Conservation (phyloP, 53 echinoderm and acorn worm genomes). For the Paracentrotus lividus region DNA sequence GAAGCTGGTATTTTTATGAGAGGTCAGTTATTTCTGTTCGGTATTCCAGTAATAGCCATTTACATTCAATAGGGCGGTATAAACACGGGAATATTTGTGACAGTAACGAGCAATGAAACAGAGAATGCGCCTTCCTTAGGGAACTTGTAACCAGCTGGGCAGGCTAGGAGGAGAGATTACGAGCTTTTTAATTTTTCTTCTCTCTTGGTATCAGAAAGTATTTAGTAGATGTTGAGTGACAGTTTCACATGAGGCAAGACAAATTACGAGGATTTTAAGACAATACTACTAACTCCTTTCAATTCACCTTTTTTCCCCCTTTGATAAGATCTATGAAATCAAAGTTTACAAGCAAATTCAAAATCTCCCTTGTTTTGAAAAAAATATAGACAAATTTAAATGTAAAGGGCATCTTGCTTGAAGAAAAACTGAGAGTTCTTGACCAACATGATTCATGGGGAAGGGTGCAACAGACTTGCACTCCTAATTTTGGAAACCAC, state of each 20-base stretch:
- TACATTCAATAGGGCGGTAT: slow-evolving; percentile 26
- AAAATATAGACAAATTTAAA: too few relatives aligned
- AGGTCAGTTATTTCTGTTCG: slow-evolving; percentile 49
- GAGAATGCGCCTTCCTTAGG: neutral
- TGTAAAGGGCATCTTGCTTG: too few relatives aligned
- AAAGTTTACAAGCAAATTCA: neutral
- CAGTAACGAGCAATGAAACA: slow-evolving; percentile 43
- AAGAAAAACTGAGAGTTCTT: too few relatives aligned
- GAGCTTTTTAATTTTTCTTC: slow-evolving; percentile 33
- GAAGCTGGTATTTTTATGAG: slow-evolving; percentile 52
- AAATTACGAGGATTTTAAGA: neutral
- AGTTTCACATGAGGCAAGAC: slow-evolving; percentile 16
- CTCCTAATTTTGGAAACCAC: too few relatives aligned
- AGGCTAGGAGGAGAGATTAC: slow-evolving; percentile 13
- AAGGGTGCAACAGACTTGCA: too few relatives aligned
- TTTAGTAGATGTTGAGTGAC: slow-evolving; percentile 45
- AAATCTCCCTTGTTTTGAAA: too few relatives aligned
- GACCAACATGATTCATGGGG: too few relatives aligned
- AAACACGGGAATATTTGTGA: slow-evolving; percentile 18
- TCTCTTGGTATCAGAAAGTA: slow-evolving; percentile 41
- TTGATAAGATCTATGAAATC: neutral
- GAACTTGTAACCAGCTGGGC: slow-evolving; percentile 1
- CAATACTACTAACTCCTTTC: neutral
- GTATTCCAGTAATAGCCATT: slow-evolving; percentile 53
- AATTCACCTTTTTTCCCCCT: neutral